Evolutionary conservation across 2,888 invertebrate genomes (phyloP).

Genomic region (Parascotia fuliginaria): DNA sequence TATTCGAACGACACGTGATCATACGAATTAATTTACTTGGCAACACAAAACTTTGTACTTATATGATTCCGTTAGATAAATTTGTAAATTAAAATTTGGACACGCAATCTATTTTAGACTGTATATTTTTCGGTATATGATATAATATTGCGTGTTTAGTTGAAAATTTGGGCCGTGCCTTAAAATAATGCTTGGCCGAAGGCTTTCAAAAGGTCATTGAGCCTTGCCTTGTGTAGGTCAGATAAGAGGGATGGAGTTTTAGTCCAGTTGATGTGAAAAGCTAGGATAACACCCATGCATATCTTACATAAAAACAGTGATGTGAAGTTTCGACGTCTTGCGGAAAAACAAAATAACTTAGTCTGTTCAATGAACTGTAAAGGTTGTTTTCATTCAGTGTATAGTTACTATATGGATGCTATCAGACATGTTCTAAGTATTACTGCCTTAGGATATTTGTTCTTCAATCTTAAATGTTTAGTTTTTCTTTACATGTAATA

Average conservation of each 20-base stretch:
- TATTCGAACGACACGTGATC: conserved; percentile 42
- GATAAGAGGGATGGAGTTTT: conserved; percentile 53
- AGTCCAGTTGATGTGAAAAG: too few species aligned
- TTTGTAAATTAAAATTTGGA: conserved; percentile 78
- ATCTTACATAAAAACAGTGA: too few species aligned
- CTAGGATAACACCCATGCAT: too few species aligned
- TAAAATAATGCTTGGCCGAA: conserved; percentile 73
- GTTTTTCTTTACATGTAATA: too few species aligned
- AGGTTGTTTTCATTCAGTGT: too few species aligned
- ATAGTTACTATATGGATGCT: too few species aligned
- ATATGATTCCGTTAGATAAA: conserved; percentile 81
- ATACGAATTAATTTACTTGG: conserved; percentile 71
- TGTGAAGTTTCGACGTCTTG: too few species aligned
- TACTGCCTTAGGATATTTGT: too few species aligned
- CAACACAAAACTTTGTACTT: conserved; percentile 78
- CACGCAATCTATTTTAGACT: conserved; percentile 49
- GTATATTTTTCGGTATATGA: conserved; percentile 45
- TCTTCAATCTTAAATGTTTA: too few species aligned
- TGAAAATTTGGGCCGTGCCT: conserved; percentile 64
- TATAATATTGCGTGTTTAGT: conserved; percentile 45
- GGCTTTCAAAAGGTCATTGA: conserved; percentile 65
- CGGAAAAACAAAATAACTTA: too few species aligned
- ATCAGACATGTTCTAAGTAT: too few species aligned
- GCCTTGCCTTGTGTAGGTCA: conserved; percentile 71
- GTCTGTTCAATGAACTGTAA: too few species aligned